phyloP scores from a whole-genome alignment of 2,113 vertebrate species.

The Talpa occidentalis region DNA sequence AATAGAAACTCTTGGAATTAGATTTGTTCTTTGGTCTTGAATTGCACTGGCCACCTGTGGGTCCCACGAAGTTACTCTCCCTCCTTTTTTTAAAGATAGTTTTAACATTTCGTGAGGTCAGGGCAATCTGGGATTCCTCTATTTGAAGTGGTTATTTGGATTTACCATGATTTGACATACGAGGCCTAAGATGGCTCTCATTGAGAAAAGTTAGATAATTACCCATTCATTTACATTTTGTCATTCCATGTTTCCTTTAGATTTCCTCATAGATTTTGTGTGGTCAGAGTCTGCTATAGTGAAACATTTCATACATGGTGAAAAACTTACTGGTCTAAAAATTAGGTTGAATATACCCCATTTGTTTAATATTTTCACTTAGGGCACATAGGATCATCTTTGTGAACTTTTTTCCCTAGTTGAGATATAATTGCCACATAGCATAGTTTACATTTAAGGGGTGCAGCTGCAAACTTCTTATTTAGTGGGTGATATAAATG shows the following conservation, averaged over 20 bases:
- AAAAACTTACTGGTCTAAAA: background rate
- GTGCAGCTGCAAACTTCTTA: too few species aligned
- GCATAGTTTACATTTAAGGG: background rate
- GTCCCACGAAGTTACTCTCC: background rate
- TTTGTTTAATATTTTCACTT: background rate
- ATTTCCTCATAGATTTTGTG: background rate
- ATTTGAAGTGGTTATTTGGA: background rate
- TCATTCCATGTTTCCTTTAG: background rate
- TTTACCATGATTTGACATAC: background rate
- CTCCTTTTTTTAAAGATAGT: background rate
- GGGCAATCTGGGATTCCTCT: background rate
- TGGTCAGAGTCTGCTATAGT: background rate
- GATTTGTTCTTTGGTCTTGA: constrained; percentile 21
- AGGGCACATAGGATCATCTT: background rate
- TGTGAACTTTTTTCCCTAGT: background rate
- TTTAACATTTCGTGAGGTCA: background rate
- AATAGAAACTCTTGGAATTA: constrained; percentile 3
- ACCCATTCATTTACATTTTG: background rate
- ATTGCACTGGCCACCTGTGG: background rate
- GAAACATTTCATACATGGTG: background rate
- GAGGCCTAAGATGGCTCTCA: background rate
- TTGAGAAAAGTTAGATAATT: background rate
- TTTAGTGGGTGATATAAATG: background rate
- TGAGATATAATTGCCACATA: background rate
- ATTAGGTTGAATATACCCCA: background rate